Base-by-base conservation (phyloP, 2,888 invertebrate genomes). In the Xestoiulus laeticollis region DNA sequence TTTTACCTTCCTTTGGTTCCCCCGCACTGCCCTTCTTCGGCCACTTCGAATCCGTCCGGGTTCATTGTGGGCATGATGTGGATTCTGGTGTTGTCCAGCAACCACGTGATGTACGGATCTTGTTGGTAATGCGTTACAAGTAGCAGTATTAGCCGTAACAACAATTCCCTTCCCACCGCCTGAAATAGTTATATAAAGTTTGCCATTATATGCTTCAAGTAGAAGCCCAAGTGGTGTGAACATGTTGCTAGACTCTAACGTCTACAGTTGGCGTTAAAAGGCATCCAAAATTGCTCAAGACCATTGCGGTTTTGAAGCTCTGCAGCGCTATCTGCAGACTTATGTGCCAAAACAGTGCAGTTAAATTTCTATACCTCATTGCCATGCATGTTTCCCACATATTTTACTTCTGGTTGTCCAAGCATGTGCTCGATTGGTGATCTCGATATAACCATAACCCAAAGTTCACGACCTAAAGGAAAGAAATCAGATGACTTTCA, bases 21-120 rank as follows among this genome's bases (percentile, higher is more conserved):
- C 90, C 96, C 96, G 91, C 97, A 98, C 89, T 95, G 94, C 48
- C 97, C 97, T 92, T 97, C 97, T 90, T 95, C 95, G 8, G 99
- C 97, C 30, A 96, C 95, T 90, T 98, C 96, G 93, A 96, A 99
- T 32, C 99, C 99, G 92, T 99, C 99, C 0, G 99, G 99, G 93
- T 99, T 99, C 98, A 99, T 98, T 0, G 98, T 96, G 0, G 99
- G 99, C 94, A 99, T 94, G 90, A 99, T 95, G 92, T 99, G 99
- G 90, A 99, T 98, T 89, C 98, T 94, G 0, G 99, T 99, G 92
- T 97, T 97, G 92, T 98, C 97, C 92, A 99, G 92, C 88, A 99
- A 93, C 96, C 97, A 97, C 91, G 95, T 95, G 88, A 98, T 95
- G 91, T 97, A 97, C 30, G 95, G 94, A 92, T 98, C 96, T 1